Evolutionary conservation across 2,888 invertebrate genomes (phyloP), one percentile per base, ranked within the genome.

Genomic region (Catocala sponsa): DNA sequence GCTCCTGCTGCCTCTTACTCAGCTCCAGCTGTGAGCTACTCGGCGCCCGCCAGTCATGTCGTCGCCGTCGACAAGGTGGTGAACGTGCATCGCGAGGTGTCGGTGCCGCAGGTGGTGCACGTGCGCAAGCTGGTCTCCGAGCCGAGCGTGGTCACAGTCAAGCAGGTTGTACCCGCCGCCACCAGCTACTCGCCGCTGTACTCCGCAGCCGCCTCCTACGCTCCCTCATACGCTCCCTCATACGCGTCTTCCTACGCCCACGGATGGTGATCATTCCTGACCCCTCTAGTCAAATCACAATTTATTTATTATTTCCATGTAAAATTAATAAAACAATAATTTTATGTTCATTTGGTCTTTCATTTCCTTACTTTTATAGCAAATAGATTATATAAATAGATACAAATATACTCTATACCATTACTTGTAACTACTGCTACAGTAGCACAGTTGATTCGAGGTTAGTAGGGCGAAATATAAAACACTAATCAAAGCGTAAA

Each of bases 61-160:
- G 50, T 50, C 6, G 6, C 50, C 35, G 35, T 50, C 50, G 33
- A 50, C 50, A 50, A 50, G 15, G 35, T 50, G 35, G 50, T 49
- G 33, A 49, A 49, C 35, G 49, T 49, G 33, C 49, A 38, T 6
- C 38, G 47, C 47, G 47, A 12, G 47, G 47, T 48, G 25, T 10
- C 48, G 7, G 32, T 48, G 32, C 48, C 50, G 7, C 11, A 50
- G 50, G 50, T 50, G 13, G 35, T 50, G n/a, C 33, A 50, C 13
- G 50, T 50, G 50, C 50, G 6, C 11, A 50, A 50, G 50, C 1
- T 50, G 7, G 35, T 50, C 13, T 35, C 12, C 9, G 38, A 50
- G 11, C 50, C 50, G 12, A n/a, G 9, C 15, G 12, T 50, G 11
- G 12, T 50, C 15, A 35, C 50, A 6, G 35, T 50, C 50, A 50